Conservation (phyloP, 92 coral and sea anemone genomes). For the Epizoanthus illoricatus region DNA sequence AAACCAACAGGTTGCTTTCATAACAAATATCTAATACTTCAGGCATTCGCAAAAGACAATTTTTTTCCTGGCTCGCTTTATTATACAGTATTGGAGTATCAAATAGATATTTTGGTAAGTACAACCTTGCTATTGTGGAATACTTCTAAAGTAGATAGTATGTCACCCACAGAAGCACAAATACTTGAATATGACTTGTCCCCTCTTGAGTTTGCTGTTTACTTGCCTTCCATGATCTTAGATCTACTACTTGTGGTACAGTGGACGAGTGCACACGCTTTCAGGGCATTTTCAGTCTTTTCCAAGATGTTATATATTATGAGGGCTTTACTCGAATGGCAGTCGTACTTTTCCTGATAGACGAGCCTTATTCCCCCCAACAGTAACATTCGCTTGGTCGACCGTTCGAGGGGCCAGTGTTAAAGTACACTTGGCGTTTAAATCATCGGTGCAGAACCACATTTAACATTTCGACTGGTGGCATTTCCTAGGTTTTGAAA, state of each 20-base stretch:
- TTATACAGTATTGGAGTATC: background rate
- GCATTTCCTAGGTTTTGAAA: too few relatives aligned
- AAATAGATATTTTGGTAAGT: constrained; percentile 6
- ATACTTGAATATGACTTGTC: background rate
- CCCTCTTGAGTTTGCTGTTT: background rate
- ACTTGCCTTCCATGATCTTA: background rate
- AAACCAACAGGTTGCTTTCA: background rate
- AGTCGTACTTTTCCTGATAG: too few relatives aligned
- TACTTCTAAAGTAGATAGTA: background rate
- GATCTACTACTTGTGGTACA: background rate
- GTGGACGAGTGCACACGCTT: background rate
- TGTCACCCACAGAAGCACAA: background rate
- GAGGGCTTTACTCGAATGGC: too few relatives aligned
- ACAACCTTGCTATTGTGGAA: background rate
- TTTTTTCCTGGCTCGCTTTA: constrained; percentile 11
- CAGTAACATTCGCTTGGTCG: too few relatives aligned
- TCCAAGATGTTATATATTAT: too few relatives aligned
- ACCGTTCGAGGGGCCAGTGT: too few relatives aligned
- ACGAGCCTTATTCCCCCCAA: too few relatives aligned
- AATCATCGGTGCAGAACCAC: too few relatives aligned
- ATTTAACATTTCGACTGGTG: too few relatives aligned
- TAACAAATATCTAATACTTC: constrained; percentile 18
- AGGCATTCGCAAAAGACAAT: constrained; percentile 7
- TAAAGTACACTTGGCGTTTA: too few relatives aligned
- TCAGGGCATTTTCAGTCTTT: too few relatives aligned